A percentile compares a stretch with the other conserved stretches of the same genome.
Evolutionary conservation across 2,797 vertebrate species (phyloP).

Genomic region (Propithecus perrieri): DNA sequence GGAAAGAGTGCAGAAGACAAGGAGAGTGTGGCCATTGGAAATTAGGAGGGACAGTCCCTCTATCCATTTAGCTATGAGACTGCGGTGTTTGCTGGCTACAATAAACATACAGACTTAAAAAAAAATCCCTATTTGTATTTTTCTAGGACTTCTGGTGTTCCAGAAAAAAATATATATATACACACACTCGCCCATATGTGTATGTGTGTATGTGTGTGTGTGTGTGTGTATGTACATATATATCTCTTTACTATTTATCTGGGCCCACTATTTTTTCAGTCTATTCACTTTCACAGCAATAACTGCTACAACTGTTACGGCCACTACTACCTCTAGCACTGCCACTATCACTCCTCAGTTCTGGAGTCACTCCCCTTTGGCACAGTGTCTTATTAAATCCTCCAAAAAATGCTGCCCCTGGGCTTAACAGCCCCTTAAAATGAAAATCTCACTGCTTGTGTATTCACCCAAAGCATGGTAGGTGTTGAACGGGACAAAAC

Average conservation of each 20-base stretch:
- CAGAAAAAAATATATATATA: background rate
- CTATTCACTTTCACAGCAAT: background rate
- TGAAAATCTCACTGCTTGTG: background rate
- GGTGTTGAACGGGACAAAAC: background rate
- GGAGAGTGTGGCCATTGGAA: rapidly evolving
- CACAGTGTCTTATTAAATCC: background rate
- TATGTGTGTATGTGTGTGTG: too few species aligned
- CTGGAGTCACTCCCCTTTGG: too few species aligned
- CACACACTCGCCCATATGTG: background rate
- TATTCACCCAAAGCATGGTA: background rate
- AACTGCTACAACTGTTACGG: background rate
- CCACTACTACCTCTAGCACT: background rate
- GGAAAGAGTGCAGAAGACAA: background rate
- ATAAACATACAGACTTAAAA: background rate
- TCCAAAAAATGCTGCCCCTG: background rate
- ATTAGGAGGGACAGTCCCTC: rapidly evolving
- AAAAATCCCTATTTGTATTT: background rate
- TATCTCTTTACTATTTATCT: background rate
- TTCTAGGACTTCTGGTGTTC: background rate
- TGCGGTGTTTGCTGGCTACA: background rate
- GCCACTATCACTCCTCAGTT: too few species aligned
- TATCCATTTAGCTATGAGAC: rapidly evolving
- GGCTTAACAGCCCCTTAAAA: background rate
- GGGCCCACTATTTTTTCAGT: background rate
- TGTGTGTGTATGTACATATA: background rate